Conservation (phyloP, 2,113 vertebrate species). For the Heterotilapia buettikoferi region DNA sequence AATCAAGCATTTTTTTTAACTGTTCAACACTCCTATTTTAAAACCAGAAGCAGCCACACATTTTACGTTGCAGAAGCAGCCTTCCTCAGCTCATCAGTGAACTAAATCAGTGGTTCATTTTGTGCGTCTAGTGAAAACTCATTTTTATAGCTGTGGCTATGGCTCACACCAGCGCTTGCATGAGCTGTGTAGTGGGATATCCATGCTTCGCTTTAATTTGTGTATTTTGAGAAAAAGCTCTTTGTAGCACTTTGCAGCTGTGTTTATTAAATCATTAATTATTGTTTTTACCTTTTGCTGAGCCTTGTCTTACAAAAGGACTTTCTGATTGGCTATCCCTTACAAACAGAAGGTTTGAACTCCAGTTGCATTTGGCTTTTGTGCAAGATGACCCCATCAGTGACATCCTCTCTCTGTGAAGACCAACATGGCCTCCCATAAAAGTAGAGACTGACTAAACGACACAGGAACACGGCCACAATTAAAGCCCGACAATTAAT, state of each 20-base stretch:
- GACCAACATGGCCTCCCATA: neutral
- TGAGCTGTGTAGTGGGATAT: neutral
- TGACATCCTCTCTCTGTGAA: neutral
- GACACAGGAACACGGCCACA: neutral
- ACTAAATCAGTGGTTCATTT: neutral
- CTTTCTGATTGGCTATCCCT: neutral
- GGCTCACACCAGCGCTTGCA: neutral
- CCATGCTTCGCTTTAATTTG: neutral
- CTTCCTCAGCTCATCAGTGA: neutral
- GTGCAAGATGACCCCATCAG: neutral
- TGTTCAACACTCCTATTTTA: neutral
- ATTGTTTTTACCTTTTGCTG: neutral
- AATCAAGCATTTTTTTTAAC: neutral
- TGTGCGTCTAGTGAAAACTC: neutral
- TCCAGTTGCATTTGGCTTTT: neutral
- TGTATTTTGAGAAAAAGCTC: neutral
- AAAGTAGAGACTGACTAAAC: neutral
- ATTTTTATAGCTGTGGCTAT: neutral
- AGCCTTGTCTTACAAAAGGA: neutral
- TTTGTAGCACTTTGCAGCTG: neutral
- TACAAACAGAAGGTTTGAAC: neutral
- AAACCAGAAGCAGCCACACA: neutral
- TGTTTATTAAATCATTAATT: neutral
- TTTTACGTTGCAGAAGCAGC: neutral
- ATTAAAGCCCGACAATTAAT: neutral